Base-by-base conservation (phyloP, 2,888 invertebrate genomes). In the Drosophila atroscutellata region DNA sequence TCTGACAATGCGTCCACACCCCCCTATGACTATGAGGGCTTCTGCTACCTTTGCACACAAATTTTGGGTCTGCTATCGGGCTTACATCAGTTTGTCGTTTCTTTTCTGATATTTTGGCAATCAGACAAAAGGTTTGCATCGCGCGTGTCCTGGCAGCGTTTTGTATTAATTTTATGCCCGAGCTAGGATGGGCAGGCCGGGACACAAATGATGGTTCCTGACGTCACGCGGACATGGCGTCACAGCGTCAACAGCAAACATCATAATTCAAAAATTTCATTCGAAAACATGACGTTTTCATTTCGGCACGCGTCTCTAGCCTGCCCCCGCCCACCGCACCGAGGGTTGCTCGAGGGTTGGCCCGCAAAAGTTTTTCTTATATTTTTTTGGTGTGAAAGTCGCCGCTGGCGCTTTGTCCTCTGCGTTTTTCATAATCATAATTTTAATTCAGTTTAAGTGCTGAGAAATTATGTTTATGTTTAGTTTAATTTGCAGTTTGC, bases 251-350 rank as follows among this genome's bases (percentile, higher is more conserved):
- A 80, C 77, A 80, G 70, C 65, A 80, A 82, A 86, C 84, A 88
- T 81, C 87, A 88, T 90, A 90, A 90, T 90, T 90, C 90, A 88
- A 89, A 90, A 90, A 86, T 86, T 84, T 84, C 79, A 86, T 88
- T 87, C 86, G 75, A 86, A 84, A 86, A 86, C 88, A 86, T 86
- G 86, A 86, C 86, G 77, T 84, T 86, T 88, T 86, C 88, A 84
- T 86, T 87, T 87, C 75, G 85, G 83, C 85, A 86, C 85, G 86
- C 85, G 85, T 50, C 56, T 72, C 20, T 20, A 20, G 20, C 11
- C 20, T 20, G 13, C 36, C 26, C 37, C 50, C 56, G 9, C 50
- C 52, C 15, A 2, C 45, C 42, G 0, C 4, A 11, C 9, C 52
- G 36, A 55, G 55, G 26, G 26, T 36, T 39, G 13, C 61, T 56